Base-by-base conservation (phyloP, 37 sponge, comb jelly and placozoan genomes). In the Beroe ovata region DNA sequence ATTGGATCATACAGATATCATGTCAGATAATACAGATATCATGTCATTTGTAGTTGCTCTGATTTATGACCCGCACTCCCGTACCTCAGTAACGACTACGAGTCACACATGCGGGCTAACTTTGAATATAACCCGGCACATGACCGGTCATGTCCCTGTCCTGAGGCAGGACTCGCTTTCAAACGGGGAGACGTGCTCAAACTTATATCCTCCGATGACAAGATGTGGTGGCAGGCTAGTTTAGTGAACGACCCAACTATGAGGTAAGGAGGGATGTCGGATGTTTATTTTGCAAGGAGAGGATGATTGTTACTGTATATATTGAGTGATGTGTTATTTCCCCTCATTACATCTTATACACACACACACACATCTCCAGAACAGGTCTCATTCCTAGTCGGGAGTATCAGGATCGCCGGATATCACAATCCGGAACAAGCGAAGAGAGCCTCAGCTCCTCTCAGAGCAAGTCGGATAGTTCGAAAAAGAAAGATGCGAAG, bases 191-290 rank as follows among this genome's bases (percentile, higher is more conserved):
- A 77, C 38, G 41, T 77, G 54, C 54, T 77, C 38, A 77, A 77
- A 77, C 84, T 77, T 11, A 77, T 77, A n/a, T 42, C 84, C 8
- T 42, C 42, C 4, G 84, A 77, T 19, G 84, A 77, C 22, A 77
- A 77, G 42, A 77, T 77, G 84, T 77, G 84, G 84, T 77, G 84
- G 84, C 84, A 77, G 28, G 84, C 84, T 16, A 77, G 84, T 25
- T 25, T 42, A 16, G 28, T 77, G 25, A 42, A 39, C 54, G 84
- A 77, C 33, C 84, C 84, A 20, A 0, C 4, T 4, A 77, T 77
- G 84, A 77, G 84, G 84, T 77, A 8, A 29, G 71, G 36, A n/a
- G n/a, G n/a, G n/a, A n/a, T n/a, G n/a, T n/a, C n/a, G n/a, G n/a
- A n/a, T n/a, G n/a, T n/a, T n/a, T n/a, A n/a, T n/a, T n/a, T n/a